Percentiles rank a stretch among this genome's conserved stretches.
phyloP scores from a whole-genome alignment of 2,113 vertebrate genomes.

The Candoia aspera region DNA sequence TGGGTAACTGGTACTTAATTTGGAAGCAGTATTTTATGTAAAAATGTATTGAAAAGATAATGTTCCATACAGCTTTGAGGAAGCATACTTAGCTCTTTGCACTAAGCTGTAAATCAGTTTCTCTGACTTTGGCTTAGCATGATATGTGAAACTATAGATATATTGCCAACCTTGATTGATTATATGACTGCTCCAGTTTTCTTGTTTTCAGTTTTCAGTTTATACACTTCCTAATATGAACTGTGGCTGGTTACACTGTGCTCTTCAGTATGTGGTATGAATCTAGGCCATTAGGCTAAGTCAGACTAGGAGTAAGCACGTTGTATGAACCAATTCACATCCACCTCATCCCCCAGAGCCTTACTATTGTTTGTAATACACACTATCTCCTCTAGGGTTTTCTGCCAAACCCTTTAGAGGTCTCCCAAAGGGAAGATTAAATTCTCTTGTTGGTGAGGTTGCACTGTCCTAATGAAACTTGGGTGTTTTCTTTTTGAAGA shows the following conservation, averaged over 20 bases:
- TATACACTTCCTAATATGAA: not conserved
- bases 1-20: not conserved
- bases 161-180: not conserved
- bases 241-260: not conserved
- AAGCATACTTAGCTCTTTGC: not conserved
- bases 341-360: not conserved
- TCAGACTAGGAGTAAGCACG: not conserved
- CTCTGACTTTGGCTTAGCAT: not conserved
- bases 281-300: not conserved
- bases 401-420: not conserved
- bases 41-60: not conserved
- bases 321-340: not conserved
- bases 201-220: not conserved
- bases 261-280: not conserved
- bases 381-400: not conserved
- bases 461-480: not conserved
- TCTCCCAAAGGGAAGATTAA: conserved; percentile 15
- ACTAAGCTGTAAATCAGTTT: not conserved
- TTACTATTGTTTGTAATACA: conserved; percentile 5
- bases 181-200: not conserved
- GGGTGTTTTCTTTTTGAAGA: not conserved
- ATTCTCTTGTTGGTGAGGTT: not conserved
- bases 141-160: not conserved
- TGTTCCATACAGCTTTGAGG: not conserved
- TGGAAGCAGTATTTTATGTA: not conserved